These are phyloP conservation scores for Brachyhypopomus gauderio DNA, from an alignment of 2,113 vertebrate genomes.

Conservation along the genomic window DNA sequence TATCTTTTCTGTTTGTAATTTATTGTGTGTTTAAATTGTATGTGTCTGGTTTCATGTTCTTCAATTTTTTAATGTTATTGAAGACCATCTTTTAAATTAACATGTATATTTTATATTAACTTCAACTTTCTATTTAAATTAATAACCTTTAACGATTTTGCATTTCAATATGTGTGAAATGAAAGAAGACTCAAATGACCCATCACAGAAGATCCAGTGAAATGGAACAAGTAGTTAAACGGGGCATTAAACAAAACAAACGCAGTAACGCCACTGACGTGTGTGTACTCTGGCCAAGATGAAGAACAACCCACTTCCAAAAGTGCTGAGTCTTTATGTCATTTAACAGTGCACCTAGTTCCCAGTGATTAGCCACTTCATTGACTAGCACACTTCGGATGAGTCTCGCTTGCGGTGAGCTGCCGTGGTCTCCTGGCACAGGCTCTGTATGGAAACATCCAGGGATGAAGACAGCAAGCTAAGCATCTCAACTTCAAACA, in stretches of 20 bases:
- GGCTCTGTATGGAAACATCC: conserved; percentile 33
- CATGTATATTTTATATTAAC: too few relatives aligned
- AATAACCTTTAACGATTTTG: neutral
- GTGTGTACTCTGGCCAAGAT: conserved; percentile 14
- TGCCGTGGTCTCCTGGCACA: conserved; percentile 32
- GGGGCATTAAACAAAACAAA: neutral
- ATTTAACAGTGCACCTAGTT: conserved; percentile 14
- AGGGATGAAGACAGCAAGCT: conserved; percentile 25
- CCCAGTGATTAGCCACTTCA: conserved; percentile 38
- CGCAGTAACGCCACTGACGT: neutral
- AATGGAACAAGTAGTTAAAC: neutral
- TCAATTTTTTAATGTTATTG: too few relatives aligned
- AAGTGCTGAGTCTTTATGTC: conserved; percentile 5
- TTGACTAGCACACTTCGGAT: conserved; percentile 36
- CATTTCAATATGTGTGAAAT: too few relatives aligned
- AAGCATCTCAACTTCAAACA: conserved; percentile 27
- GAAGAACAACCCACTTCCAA: conserved; percentile 27
- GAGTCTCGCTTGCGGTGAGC: conserved; percentile 39
- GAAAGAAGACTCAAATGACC: neutral
- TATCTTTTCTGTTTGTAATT: too few relatives aligned
- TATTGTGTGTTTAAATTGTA: too few relatives aligned
- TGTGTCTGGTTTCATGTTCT: too few relatives aligned
- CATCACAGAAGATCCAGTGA: neutral
- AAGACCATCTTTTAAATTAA: too few relatives aligned
- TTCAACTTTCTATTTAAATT: neutral